Base-by-base conservation (phyloP, 2,113 vertebrate species). In the Psilopsiagon aymara region DNA sequence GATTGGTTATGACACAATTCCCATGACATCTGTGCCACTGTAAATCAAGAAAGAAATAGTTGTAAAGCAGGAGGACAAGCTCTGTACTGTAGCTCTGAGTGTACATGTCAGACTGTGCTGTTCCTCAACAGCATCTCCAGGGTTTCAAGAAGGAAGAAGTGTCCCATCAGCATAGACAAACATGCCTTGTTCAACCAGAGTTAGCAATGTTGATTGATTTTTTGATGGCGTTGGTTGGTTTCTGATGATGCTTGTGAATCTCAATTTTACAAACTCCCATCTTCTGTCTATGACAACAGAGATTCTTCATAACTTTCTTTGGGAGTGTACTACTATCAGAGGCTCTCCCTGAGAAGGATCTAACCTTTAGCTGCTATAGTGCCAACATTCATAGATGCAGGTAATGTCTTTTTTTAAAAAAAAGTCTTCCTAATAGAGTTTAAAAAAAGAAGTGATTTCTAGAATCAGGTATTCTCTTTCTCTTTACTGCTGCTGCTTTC, bases 1-100 rank as follows among this genome's bases (percentile, higher is more conserved):
- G 73, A 85, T 88, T 47, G 55, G 33, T 46, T 88, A 78, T 94
- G 93, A 88, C 82, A 77, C 83, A 88, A 90, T 95, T 80, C 90
- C 95, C 76, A 47, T 6, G 28, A 55, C 27, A 71, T 55, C 47
- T 0, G 0, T 46, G 60, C 1, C 10, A n/a, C 43, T 68, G 27
- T 86, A 93, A 82, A 90, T 90, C 9, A 17, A 47, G 64, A 90
- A 70, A 77, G 28, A 87, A 85, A 21, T 27, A 4, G 55, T 33
- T 85, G 49, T 46, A 59, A 19, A 88, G 46, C 9, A 39, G 18
- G 33, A 90, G 57, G 20, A 66, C n/a, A 77, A 77, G 13, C 2
- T 8, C 0, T 20, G 19, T 33, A 27, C 27, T 47, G 46, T 33
- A 83, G 60, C 66, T 77, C 47, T 62, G 35, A 31, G 2, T 57